A percentile compares a stretch with the other conserved stretches of the same genome.
phyloP scores from a whole-genome alignment of 2,113 vertebrate genomes.

The Leptobrachium leishanense region DNA sequence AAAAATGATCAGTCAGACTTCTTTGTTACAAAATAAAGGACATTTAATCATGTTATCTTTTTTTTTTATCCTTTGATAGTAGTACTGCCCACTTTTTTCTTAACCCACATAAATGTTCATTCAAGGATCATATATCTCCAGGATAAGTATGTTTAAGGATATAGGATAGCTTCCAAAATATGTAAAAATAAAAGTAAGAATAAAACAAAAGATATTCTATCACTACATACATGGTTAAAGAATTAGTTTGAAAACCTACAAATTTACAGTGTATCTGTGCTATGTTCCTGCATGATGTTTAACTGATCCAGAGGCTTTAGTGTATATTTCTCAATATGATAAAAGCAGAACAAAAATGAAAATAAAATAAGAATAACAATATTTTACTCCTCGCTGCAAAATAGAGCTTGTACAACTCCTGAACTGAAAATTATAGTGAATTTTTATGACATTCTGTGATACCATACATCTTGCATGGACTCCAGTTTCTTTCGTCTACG shows the following conservation, averaged over 20 bases:
- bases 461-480: too few species aligned
- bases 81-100: constrained; percentile 14
- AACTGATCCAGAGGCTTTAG: too few species aligned
- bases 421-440: too few species aligned
- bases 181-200: background rate
- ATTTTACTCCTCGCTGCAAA: background rate
- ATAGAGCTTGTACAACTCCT: background rate
- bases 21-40: background rate
- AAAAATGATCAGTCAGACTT: constrained; percentile 1
- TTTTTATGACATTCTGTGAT: too few species aligned
- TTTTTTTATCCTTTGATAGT: constrained; percentile 2
- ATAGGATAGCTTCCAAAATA: background rate
- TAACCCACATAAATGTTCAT: background rate
- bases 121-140: background rate
- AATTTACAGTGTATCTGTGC: too few species aligned
- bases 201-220: too few species aligned
- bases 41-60: constrained; percentile 7
- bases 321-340: too few species aligned
- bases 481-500: too few species aligned
- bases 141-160: too few species aligned
- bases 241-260: too few species aligned
- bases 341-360: background rate
- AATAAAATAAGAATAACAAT: background rate
- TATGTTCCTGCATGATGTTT: too few species aligned
- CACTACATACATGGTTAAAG: too few species aligned